phyloP scores from a whole-genome alignment of 2,113 vertebrate species.

The Notothenia rossii region DNA sequence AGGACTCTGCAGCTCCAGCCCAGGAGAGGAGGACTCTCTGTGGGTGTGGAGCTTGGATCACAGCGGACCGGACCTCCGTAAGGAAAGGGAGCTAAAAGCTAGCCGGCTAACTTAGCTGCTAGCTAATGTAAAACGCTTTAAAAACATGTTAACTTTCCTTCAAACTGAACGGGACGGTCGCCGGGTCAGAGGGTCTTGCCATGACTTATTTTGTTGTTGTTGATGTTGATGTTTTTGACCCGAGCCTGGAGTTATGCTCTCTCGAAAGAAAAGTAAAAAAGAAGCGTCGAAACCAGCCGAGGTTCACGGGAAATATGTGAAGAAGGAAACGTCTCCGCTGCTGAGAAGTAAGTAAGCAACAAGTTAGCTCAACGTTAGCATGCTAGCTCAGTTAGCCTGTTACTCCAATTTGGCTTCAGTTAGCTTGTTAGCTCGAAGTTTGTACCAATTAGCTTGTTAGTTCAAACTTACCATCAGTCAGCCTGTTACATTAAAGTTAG shows the following conservation, averaged over 20 bases:
- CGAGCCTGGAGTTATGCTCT: constrained; percentile 89
- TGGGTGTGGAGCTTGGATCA: constrained; percentile 6
- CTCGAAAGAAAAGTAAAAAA: constrained; percentile 96
- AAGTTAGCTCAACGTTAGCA: constrained; percentile 27
- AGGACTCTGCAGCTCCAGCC: too few relatives aligned
- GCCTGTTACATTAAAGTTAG: too few relatives aligned
- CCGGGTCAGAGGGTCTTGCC: constrained; percentile 44
- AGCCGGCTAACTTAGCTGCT: constrained; percentile 55
- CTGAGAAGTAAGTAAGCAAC: constrained; percentile 90
- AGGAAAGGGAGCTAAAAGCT: constrained; percentile 11
- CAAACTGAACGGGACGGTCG: constrained; percentile 20
- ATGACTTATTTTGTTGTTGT: constrained; percentile 48
- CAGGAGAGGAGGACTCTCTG: neutral
- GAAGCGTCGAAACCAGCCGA: constrained; percentile 96
- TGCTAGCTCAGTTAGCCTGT: neutral
- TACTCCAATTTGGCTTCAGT: neutral
- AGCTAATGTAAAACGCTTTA: constrained; percentile 15
- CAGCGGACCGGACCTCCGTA: constrained; percentile 25
- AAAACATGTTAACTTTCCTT: constrained; percentile 62
- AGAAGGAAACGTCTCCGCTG: constrained; percentile 97
- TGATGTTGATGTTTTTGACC: constrained; percentile 61
- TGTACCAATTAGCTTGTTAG: neutral
- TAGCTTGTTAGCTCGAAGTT: neutral
- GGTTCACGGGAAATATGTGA: constrained; percentile 98
- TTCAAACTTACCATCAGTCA: neutral